These are phyloP conservation scores for Scatophagus argus DNA, from an alignment of 2,113 vertebrate species.

Conservation along the genomic window DNA sequence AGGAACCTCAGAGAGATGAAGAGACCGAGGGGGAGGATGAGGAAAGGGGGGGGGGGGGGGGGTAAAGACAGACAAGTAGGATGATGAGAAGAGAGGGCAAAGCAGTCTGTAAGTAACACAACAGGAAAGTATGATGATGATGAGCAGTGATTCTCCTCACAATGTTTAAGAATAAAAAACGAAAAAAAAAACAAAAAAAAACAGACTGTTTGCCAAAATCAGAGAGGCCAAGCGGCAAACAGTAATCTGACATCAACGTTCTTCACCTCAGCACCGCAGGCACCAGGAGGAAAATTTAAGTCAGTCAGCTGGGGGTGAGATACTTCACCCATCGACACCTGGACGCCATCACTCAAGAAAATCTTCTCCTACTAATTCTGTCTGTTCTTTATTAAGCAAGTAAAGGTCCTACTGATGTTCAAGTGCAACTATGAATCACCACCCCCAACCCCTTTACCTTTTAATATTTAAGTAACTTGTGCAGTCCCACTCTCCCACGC, in stretches of 20 bases:
- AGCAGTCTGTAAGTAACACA: not conserved
- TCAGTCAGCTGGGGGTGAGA: slow-evolving; percentile 1
- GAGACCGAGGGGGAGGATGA: slow-evolving; percentile 26
- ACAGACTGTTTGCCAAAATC: not conserved
- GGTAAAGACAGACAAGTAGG: slow-evolving; percentile 25
- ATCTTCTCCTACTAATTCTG: not conserved
- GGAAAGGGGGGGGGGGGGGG: not conserved
- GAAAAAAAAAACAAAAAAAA: too few species aligned
- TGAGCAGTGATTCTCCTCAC: not conserved
- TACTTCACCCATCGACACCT: not conserved
- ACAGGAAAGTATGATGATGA: not conserved
- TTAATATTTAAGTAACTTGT: slow-evolving; percentile 39
- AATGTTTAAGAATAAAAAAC: too few species aligned
- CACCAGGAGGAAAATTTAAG: not conserved
- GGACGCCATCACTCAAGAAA: slow-evolving; percentile 15
- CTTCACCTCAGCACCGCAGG: not conserved
- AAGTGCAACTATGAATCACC: slow-evolving; percentile 28
- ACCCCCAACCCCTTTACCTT: slow-evolving; percentile 6
- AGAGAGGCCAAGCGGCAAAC: slow-evolving; percentile 1
- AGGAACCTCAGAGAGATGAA: slow-evolving; percentile 37
- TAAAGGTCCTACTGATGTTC: slow-evolving; percentile 10
- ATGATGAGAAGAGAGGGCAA: not conserved
- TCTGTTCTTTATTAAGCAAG: slow-evolving; percentile 22
- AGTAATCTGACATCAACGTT: not conserved
- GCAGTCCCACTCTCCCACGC: not conserved